These are phyloP conservation scores for Neelides sp. DNA, from an alignment of 1,140 invertebrate species.

Conservation along the genomic window DNA sequence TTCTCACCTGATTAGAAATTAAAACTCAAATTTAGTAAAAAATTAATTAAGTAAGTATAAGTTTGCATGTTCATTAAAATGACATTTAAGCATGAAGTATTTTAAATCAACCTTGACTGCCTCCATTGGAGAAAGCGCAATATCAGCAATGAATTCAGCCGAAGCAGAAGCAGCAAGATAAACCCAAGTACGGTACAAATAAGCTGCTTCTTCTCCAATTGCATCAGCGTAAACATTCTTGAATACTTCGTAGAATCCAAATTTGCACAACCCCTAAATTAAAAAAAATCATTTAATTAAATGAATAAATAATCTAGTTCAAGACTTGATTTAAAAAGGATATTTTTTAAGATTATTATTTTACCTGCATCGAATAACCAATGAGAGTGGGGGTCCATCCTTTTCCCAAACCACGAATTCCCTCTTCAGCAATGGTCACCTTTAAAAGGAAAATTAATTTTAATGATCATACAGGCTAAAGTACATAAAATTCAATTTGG, in stretches of 20 bases:
- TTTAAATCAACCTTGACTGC: conserved; percentile 48
- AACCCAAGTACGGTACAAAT: conserved; percentile 45
- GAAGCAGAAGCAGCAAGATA: conserved; percentile 51
- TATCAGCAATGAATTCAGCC: conserved; percentile 55
- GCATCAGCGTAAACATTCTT: conserved; percentile 44
- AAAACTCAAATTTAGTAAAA: background rate
- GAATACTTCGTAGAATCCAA: conserved; percentile 72
- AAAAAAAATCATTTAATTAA: conserved; percentile 25
- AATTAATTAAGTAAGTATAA: background rate
- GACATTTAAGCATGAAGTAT: background rate
- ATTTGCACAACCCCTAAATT: conserved; percentile 59
- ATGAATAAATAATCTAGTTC: background rate
- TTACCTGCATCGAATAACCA: conserved; percentile 51
- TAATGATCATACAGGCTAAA: background rate
- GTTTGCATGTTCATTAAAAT: background rate
- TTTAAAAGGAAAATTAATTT: conserved; percentile 7
- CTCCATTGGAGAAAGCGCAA: conserved; percentile 50
- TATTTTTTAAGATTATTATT: background rate
- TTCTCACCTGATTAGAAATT: conserved; percentile 40
- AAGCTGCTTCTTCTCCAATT: conserved; percentile 47
- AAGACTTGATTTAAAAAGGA: background rate
- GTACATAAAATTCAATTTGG: background rate
- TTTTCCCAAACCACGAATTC: conserved; percentile 43
- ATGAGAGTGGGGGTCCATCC: conserved; percentile 58
- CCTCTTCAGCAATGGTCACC: conserved; percentile 46